Conservation (phyloP, 2,797 vertebrate species). For the Rhynchotus rufescens region DNA sequence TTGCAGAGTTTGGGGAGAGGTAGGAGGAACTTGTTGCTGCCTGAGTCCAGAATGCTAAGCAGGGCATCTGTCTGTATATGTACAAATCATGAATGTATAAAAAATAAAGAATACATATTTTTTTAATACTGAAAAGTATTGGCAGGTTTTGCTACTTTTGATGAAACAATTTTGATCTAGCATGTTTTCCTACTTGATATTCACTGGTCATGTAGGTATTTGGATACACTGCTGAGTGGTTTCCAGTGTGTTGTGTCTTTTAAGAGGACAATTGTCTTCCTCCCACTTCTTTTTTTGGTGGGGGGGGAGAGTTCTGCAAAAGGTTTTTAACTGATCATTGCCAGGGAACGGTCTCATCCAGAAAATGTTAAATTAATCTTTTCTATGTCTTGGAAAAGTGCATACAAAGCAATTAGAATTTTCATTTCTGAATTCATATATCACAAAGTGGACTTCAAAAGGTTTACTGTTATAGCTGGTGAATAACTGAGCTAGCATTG, state of each 20-base stretch:
- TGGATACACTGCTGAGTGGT: background rate
- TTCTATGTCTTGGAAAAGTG: background rate
- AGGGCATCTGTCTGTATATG: background rate
- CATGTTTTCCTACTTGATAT: background rate
- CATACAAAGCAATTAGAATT: background rate
- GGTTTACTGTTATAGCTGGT: background rate
- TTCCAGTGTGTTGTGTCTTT: background rate
- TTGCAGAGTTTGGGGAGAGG: background rate
- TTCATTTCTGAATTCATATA: background rate
- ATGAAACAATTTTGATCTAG: background rate
- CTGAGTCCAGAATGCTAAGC: background rate
- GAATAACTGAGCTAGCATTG: background rate
- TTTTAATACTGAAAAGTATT: background rate
- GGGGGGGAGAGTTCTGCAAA: background rate
- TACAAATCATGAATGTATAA: background rate
- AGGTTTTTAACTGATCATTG: background rate
- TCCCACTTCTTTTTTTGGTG: background rate
- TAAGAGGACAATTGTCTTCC: background rate
- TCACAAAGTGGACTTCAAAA: background rate
- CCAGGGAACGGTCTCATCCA: background rate
- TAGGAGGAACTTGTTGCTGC: background rate
- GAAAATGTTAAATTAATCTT: background rate
- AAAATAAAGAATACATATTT: background rate
- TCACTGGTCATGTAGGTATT: background rate
- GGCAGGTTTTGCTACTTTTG: background rate